Evolutionary conservation across 2,888 invertebrate genomes (phyloP).

Genomic region (Acleris cristana): DNA sequence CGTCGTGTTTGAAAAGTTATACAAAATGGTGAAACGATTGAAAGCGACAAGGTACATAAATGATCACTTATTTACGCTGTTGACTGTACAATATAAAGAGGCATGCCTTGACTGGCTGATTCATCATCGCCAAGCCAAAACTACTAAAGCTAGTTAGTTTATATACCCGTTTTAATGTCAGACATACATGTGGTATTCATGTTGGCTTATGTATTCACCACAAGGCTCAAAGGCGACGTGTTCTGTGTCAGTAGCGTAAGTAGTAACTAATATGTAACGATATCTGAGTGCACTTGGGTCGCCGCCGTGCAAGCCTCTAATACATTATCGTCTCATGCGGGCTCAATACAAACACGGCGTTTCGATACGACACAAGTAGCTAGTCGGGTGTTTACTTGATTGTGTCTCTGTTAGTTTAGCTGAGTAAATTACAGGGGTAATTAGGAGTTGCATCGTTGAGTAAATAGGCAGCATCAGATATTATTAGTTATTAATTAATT

Average conservation of each 20-base stretch:
- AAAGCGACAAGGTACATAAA: no score
- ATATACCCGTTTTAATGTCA: no score
- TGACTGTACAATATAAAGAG: no score
- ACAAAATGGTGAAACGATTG: no score
- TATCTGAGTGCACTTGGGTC: conserved; percentile 31
- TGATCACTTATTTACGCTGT: no score
- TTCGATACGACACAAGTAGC: conserved; percentile 29
- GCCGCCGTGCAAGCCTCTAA: conserved; percentile 41
- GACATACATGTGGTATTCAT: no score
- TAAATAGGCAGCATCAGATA: background rate
- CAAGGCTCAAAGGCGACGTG: conserved; percentile 8
- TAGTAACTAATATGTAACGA: conserved; percentile 1
- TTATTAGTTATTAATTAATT: no score
- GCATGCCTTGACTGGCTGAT: no score
- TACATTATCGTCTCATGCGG: conserved; percentile 55
- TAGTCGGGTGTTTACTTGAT: conserved; percentile 8
- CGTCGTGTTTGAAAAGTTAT: no score
- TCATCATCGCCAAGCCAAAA: no score
- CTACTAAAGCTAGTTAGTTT: no score
- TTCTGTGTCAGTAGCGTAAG: background rate
- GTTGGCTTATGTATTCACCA: background rate
- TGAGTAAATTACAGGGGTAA: background rate
- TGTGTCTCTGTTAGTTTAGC: conserved; percentile 13
- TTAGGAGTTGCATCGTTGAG: background rate
- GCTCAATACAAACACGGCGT: conserved; percentile 49